Base-by-base conservation (phyloP, 2,113 vertebrate genomes). In the Carassius gibelio region DNA sequence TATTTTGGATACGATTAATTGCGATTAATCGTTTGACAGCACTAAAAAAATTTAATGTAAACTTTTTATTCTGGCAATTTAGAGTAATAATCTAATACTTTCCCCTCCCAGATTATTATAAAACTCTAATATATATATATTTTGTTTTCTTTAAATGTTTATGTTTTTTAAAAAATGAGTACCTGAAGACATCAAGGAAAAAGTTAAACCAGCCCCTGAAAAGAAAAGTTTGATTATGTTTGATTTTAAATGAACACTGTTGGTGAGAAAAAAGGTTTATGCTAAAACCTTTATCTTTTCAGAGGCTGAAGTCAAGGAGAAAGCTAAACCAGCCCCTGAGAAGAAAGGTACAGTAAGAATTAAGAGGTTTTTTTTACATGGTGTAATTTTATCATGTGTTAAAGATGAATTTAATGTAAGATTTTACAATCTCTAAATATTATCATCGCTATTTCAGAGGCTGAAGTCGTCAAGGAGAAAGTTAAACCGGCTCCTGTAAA, bases 221-320 rank as follows among this genome's bases (percentile, higher is more conserved):
- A 81, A 66, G 23, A 81, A 81, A 81, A 62, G 79, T 81, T 62
- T 42, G 77, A 80, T n/a, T 78, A n/a, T 38, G 8, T 78, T 19
- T 48, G 5, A n/a, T 36, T 38, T 78, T 78, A 36, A 68, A 68
- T 34, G 14, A 34, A 68, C 23, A 14, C 30, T 68, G 17, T 68
- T 6, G 34, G 1, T 71, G 9, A 71, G 19, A 59, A 59, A 36
- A 59, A 59, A 59, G 57, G 7, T 59, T 8, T 59, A 59, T 59
- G 57, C 8, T 59, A 59, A 59, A 59, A 21, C 2, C 1, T n/a
- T 59, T 0, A 2, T 59, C 23, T 15, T 80, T 85, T 80, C 36
- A 85, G 84, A 84, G 36, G 13, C 57, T 75, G 81, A 86, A 21
- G 88, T 57, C 48, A 91, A 92, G 85, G 89, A 88, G 50, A 91